Evolutionary conservation across 2,113 vertebrate species (phyloP), one percentile per base, ranked within the genome.

Genomic region (Scatophagus argus): DNA sequence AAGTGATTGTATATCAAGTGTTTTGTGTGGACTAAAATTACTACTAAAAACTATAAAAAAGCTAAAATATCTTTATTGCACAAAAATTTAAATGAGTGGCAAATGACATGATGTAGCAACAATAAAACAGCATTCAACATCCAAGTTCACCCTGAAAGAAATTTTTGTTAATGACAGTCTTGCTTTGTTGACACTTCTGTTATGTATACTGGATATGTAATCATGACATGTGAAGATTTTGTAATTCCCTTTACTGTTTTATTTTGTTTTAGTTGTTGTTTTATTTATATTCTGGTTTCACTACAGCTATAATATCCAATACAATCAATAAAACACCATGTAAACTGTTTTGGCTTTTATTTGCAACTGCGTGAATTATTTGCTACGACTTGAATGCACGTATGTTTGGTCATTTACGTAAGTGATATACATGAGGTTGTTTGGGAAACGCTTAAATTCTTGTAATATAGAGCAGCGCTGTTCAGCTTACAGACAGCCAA

Each of bases 391-490:
- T 21, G 38, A 55, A 43, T 44, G 21, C 43, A n/a, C n/a, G n/a
- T n/a, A n/a, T n/a, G n/a, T n/a, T n/a, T n/a, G n/a, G n/a, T n/a
- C n/a, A n/a, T n/a, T n/a, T n/a, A n/a, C n/a, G n/a, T n/a, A n/a
- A 52, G 59, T 69, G 12, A 74, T 72, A 25, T 67, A 76, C 83
- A 79, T 70, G 51, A 84, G 60, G 64, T 63, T 85, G 56, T 87
- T 79, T 74, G 41, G 68, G 51, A 54, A 88, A 87, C 74, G 91
- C 77, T 62, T 87, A 14, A 66, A 29, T 47, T 84, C 58, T 47
- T 17, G 21, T 59, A 78, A 82, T 39, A 93, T 82, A 94, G 77
- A 92, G 81, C 62, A 54, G 46, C 8, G 66, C 88, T 92, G 90
- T 91, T 88, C 62, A 77, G 62, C 79, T 63, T 77, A 76, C 79